phyloP scores from a whole-genome alignment of 2,888 invertebrate species.

The Hypomecis atomaria region DNA sequence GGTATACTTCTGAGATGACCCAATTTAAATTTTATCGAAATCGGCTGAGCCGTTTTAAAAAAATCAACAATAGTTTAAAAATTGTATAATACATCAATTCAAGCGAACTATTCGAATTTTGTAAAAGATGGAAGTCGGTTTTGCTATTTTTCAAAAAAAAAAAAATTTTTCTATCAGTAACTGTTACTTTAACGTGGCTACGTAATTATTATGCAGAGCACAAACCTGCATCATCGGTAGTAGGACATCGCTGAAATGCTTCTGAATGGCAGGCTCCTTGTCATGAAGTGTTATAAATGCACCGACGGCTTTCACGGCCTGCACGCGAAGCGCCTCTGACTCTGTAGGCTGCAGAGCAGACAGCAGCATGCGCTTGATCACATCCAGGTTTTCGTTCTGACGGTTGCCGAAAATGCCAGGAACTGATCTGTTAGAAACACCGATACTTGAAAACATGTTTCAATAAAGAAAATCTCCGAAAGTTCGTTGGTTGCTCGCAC shows the following conservation, averaged over 20 bases:
- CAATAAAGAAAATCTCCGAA: too few species aligned
- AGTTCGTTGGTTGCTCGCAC: too few species aligned
- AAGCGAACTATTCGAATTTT: too few species aligned
- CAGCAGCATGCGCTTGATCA: slow-evolving; percentile 97
- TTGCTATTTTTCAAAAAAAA: too few species aligned
- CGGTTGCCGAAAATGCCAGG: slow-evolving; percentile 99
- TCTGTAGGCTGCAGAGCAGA: slow-evolving; percentile 91
- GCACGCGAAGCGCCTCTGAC: slow-evolving; percentile 90
- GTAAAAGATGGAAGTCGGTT: too few species aligned
- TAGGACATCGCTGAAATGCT: slow-evolving; percentile 94
- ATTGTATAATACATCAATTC: too few species aligned
- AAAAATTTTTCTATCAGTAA: too few species aligned
- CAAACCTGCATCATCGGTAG: slow-evolving; percentile 89
- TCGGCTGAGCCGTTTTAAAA: too few species aligned
- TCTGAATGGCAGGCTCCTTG: slow-evolving; percentile 95
- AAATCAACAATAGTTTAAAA: too few species aligned
- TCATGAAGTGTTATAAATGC: slow-evolving; percentile 97
- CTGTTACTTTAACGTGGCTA: not conserved
- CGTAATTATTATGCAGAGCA: not conserved
- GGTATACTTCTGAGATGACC: too few species aligned
- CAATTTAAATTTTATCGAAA: too few species aligned
- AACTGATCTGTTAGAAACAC: slow-evolving; percentile 87
- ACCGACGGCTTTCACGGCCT: slow-evolving; percentile 93
- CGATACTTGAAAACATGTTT: not conserved
- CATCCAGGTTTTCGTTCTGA: slow-evolving; percentile 94